phyloP scores from a whole-genome alignment of 2,113 vertebrate genomes.

The Lamprotornis superbus region DNA sequence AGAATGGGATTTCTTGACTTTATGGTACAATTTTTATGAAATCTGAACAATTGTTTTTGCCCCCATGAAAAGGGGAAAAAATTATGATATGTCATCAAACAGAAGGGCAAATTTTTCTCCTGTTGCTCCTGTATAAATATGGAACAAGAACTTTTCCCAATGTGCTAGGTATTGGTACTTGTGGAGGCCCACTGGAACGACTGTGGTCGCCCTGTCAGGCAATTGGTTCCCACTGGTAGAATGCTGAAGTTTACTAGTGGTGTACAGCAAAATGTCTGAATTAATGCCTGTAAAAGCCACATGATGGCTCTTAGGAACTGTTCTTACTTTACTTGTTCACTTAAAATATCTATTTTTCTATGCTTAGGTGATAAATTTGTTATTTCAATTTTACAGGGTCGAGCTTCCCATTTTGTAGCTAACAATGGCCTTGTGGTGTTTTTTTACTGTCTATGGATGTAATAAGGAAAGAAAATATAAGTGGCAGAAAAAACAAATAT shows the following conservation, averaged over 20 bases:
- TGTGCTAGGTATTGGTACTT: background rate
- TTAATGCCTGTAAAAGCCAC: background rate
- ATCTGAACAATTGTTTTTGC: background rate
- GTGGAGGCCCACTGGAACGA: background rate
- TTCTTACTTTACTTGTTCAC: background rate
- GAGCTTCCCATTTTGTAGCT: background rate
- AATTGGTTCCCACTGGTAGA: background rate
- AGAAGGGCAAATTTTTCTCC: background rate
- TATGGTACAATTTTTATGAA: background rate
- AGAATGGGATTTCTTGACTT: background rate
- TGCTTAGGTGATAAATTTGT: background rate
- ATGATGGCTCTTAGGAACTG: background rate
- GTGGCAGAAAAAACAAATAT: background rate
- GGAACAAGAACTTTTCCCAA: accelerated
- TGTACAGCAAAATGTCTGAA: background rate
- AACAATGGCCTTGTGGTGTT: background rate
- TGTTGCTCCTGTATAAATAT: background rate
- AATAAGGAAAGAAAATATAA: background rate
- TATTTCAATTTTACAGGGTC: background rate
- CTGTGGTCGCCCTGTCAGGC: background rate
- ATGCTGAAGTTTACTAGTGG: background rate
- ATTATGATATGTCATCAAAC: background rate
- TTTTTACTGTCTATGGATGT: background rate
- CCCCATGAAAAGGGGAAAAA: background rate
- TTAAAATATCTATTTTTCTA: background rate